Conservation (phyloP, 2,888 invertebrate genomes). For the Pammene aurita region DNA sequence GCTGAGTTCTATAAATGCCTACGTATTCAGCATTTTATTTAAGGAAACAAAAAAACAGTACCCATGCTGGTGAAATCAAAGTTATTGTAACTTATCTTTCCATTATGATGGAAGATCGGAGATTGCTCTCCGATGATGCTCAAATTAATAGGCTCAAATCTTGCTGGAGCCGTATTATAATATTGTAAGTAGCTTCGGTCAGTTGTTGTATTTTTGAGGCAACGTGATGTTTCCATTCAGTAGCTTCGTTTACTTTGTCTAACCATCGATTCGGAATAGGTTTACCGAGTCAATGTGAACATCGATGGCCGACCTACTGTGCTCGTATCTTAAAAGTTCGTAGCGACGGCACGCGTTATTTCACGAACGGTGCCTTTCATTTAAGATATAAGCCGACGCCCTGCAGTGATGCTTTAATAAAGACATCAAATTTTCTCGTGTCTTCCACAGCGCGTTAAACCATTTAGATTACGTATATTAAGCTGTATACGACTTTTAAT, state of each 20-base stretch:
- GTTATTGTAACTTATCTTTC: too few relatives aligned
- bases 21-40: too few relatives aligned
- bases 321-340: background rate
- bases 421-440: constrained; percentile 41
- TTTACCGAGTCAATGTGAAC: background rate
- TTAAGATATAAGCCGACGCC: constrained; percentile 40
- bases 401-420: constrained; percentile 40
- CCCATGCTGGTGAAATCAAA: background rate
- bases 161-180: too few relatives aligned
- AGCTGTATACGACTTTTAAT: constrained; percentile 1
- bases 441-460: constrained; percentile 24
- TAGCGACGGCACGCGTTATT: constrained; percentile 34
- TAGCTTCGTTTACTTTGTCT: background rate
- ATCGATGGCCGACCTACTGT: constrained; percentile 5
- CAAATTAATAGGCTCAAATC: too few relatives aligned
- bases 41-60: background rate
- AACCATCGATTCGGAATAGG: background rate
- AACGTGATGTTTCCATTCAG: too few relatives aligned
- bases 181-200: too few relatives aligned
- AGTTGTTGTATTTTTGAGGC: too few relatives aligned
- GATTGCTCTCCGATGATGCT: too few relatives aligned
- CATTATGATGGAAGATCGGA: too few relatives aligned
- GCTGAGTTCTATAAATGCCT: too few relatives aligned
- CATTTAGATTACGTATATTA: constrained; percentile 27
- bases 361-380: constrained; percentile 36